Base-by-base conservation (phyloP, 2,797 vertebrate species). In the Sebastes miniatus region DNA sequence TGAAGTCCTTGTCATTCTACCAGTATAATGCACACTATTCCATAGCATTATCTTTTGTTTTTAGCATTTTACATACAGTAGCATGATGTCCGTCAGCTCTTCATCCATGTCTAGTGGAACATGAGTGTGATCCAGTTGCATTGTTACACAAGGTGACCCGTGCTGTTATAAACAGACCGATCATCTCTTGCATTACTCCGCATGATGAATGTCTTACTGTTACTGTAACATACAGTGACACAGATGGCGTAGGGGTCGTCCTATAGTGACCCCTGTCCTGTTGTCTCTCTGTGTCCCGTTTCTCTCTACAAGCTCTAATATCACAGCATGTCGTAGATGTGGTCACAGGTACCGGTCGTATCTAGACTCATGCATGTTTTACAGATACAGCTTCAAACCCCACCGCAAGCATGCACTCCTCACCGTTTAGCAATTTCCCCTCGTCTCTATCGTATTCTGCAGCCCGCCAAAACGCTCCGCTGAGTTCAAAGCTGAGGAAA, bases 281-380 rank as follows among this genome's bases (percentile, higher is more conserved):
- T 81, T 88, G 69, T 94, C 92, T 96, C 93, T 96, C 91, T 93
- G 92, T 94, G 89, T 91, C 93, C 57, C 56, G 10, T 88, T 93
- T 95, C 91, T 91, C 81, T 94, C 93, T 73, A 73, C 92, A 97
- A 97, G 96, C 95, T 92, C 91, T 91, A 90, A 93, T 96, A 93
- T 93, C 91, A 77, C 95, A 34, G 93, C 93, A 91, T 94, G 95
- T 93, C 87, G 89, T 96, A 95, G 94, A 95, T 94, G 91, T 93
- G 93, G 96, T 92, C 94, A 89, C 96, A 97, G 96, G 96, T 97
- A 96, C 95, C 94, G 11, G 29, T 36, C 91, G 66, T 78, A 84
- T 86, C 62, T 25, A 70, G 61, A 63, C 16, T 85, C 83, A 50
- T 93, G 92, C 93, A 96, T 94, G 86, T 88, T 88, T 32, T 66